Base-by-base conservation (phyloP, 2,113 vertebrate species). In the Ibidorhyncha struthersii region DNA sequence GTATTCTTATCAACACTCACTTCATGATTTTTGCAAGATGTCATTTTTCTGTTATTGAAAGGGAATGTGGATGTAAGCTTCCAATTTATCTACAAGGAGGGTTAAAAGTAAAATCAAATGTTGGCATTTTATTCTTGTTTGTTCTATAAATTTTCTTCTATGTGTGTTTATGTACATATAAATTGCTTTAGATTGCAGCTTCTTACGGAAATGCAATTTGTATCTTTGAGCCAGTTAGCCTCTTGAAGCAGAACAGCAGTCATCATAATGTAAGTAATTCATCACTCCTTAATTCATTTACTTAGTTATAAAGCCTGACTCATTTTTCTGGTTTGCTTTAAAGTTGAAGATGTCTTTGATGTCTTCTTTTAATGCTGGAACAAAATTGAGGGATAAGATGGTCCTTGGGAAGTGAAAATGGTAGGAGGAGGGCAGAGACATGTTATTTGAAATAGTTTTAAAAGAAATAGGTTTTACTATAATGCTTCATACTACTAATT, bases 141-240 rank as follows among this genome's bases (percentile, higher is more conserved):
- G 7, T 86, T 84, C 17, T 87, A 2, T 49, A 66, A 5, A 19
- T 85, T 85, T 91, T 80, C 8, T 71, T 85, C 50, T 47, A 0
- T 86, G 7, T 67, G 6, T 82, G 12, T 69, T 53, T 70, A 13
- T 49, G 3, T 89, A 25, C 5, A 17, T 72, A 32, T 26, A 23
- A 82, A 69, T 95, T 79, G 74, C 76, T 94, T 97, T 96, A 99
- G 99, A 99, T 99, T 98, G 99, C 99, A 98, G 99, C 99, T 97
- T 99, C 99, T 89, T 99, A 99, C 10, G 99, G 99, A 96, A 99
- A 98, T 70, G 96, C 98, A 59, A 98, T 99, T 91, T 99, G 98
- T 96, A 96, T 99, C 91, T 99, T 99, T 98, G 99, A 99, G 96
- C 99, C 99, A 70, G 92, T 99, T 96, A 98, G 96, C 70, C 81